A percentile compares a stretch with the other conserved stretches of the same genome.
Conservation (phyloP, 2,113 vertebrate species). For the Formicarius rufipectus region DNA sequence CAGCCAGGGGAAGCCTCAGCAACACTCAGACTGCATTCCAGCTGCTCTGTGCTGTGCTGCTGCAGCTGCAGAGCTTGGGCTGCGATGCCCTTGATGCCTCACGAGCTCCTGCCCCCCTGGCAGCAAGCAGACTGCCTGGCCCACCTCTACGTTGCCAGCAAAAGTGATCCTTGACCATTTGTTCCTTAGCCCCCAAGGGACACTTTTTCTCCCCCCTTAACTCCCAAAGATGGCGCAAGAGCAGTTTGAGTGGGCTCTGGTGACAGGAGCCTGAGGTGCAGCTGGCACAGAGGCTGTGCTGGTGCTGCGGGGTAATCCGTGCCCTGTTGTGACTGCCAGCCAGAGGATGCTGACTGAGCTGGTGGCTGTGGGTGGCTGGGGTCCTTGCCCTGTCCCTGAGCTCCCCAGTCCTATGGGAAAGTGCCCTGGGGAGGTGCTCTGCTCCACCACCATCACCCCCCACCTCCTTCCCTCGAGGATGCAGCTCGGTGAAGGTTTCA, state of each 20-base stretch:
- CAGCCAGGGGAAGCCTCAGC: background rate
- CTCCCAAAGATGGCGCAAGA: background rate
- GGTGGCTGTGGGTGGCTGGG: background rate
- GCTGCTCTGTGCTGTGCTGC: background rate
- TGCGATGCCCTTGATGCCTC: background rate
- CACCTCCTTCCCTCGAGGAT: background rate
- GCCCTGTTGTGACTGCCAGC: background rate
- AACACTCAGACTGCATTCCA: background rate
- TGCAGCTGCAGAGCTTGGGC: background rate
- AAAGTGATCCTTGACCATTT: background rate
- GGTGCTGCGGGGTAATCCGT: rapidly evolving
- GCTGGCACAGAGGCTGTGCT: background rate
- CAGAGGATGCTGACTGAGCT: background rate
- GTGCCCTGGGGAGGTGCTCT: background rate
- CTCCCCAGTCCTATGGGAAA: rapidly evolving
- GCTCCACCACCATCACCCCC: background rate
- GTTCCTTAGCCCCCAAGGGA: background rate
- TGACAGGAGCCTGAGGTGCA: rapidly evolving
- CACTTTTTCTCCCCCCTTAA: rapidly evolving
- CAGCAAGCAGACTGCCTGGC: background rate
- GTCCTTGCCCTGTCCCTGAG: background rate
- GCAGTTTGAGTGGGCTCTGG: background rate
- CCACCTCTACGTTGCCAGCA: rapidly evolving
- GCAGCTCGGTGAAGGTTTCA: background rate
- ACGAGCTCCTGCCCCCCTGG: background rate